Evolutionary conservation across 2,797 vertebrate genomes (phyloP).

Genomic region (Cetoscarus ocellatus): DNA sequence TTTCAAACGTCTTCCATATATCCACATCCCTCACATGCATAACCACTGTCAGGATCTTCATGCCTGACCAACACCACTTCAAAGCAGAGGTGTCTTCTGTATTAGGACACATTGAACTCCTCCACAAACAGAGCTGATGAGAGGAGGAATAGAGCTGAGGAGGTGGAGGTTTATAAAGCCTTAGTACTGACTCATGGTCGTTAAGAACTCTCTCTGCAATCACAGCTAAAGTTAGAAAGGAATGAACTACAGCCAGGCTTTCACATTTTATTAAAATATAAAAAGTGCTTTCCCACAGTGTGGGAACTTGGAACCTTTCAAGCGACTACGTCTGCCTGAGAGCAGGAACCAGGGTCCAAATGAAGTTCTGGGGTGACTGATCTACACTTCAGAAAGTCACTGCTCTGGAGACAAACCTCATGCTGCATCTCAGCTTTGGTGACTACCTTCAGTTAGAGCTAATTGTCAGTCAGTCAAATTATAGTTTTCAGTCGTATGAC

Average conservation of each 20-base stretch:
- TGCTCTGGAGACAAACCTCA: too few species aligned
- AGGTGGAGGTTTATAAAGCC: slow-evolving; percentile 47
- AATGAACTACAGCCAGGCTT: slow-evolving; percentile 20
- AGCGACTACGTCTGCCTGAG: too few species aligned
- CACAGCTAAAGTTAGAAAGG: slow-evolving; percentile 62
- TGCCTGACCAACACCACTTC: slow-evolving; percentile 60
- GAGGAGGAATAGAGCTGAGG: slow-evolving; percentile 44
- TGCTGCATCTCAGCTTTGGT: too few species aligned
- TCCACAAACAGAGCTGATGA: slow-evolving; percentile 63
- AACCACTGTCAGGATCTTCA: slow-evolving; percentile 55
- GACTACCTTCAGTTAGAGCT: too few species aligned
- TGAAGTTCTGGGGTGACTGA: too few species aligned
- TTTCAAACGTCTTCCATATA: slow-evolving; percentile 71
- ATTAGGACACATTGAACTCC: slow-evolving; percentile 49
- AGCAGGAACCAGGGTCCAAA: too few species aligned
- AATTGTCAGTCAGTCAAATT: too few species aligned
- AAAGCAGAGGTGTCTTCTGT: slow-evolving; percentile 53
- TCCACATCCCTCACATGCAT: slow-evolving; percentile 63
- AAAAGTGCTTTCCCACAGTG: too few species aligned
- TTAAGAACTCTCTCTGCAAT: slow-evolving; percentile 67
- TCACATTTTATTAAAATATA: slow-evolving; percentile 42
- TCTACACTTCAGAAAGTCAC: too few species aligned
- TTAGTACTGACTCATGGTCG: slow-evolving; percentile 68
- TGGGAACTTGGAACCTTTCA: too few species aligned
- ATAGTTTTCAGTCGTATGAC: too few species aligned